Conservation (phyloP, 2,113 vertebrate genomes). For the Xenopus laevis region DNA sequence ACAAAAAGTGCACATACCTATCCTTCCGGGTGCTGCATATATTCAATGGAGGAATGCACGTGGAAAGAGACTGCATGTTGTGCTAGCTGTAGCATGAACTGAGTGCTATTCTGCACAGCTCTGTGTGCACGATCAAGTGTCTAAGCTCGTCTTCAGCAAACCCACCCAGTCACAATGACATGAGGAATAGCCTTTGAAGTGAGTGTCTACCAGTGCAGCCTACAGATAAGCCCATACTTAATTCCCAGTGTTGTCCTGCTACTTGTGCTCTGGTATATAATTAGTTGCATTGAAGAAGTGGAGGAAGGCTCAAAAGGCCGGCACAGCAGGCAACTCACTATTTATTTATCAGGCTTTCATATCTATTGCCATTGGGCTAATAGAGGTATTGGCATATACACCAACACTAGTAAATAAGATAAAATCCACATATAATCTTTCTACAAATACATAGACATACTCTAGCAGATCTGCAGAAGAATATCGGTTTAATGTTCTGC, state of each 20-base stretch:
- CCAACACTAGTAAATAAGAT: neutral
- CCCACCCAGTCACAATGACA: slow-evolving; percentile 13
- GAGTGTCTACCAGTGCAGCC: slow-evolving; percentile 27
- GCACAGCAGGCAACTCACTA: slow-evolving; percentile 36
- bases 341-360: slow-evolving; percentile 39
- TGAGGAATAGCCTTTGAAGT: slow-evolving; percentile 22
- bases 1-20: neutral
- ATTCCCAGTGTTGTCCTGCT: slow-evolving; percentile 26
- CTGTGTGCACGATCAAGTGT: neutral
- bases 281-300: slow-evolving; percentile 25
- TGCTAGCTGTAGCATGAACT: neutral
- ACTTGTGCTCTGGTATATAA: slow-evolving; percentile 29
- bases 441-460: too few relatives aligned
- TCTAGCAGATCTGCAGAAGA: too few relatives aligned
- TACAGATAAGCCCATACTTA: slow-evolving; percentile 18
- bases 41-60: neutral
- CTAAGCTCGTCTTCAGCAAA: neutral
- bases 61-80: neutral
- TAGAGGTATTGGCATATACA: slow-evolving; percentile 10
- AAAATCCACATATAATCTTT: too few relatives aligned
- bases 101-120: slow-evolving; percentile 15
- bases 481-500: too few relatives aligned
- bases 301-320: slow-evolving; percentile 22
- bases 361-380: slow-evolving; percentile 28
- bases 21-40: neutral